Base-by-base conservation (phyloP, 2,888 invertebrate species). In the Amblyteles armatorius region DNA sequence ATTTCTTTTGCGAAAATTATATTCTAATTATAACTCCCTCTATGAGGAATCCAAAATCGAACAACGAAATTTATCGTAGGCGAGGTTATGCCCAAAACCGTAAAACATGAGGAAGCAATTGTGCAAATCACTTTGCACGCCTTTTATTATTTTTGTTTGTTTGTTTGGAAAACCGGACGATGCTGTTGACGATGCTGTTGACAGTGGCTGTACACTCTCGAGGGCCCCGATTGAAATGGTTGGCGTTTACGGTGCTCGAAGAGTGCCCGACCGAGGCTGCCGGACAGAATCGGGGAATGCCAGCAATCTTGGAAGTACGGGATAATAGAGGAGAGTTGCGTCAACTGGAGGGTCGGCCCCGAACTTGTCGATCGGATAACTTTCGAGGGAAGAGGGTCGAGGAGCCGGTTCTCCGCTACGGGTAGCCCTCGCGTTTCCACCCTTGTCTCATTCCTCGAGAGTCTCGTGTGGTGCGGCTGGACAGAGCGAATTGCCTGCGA, bases 331-430 rank as follows among this genome's bases (percentile, higher is more conserved):
- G 65, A 19, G 71, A 82, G 79, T 76, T 76, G 79, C 79, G 74
- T 79, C 78, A 76, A 79, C 67, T 48, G 57, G 78, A 79, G 65
- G 69, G 79, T 71, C 68, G 83, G 44, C 57, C 78, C 74, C 52
- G 50, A 79, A 82, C 79, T 84, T 71, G 78, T 74, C 82, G 71
- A 84, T 84, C 84, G 79, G 74, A 84, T 84, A 84, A 85, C 85
- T 85, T 85, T 85, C 76, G 73, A 52, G 26, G 55, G 65, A 29
- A 40, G 55, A 26, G 52, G 13, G 69, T n/a, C 19, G 6, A 6
- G n/a, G 72, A 65, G 63, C 29, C 19, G 55, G 3, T n/a, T 44
- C 74, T 79, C 67, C 52, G 71, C 40, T 55, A 48, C 67, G 76
- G 48, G 33, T 48, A 78, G 73, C 63, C 74, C 57, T 60, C 68